Percentiles rank a stretch among this genome's conserved stretches.
Conservation (phyloP, 1,140 invertebrate species). For the Drosophila busckii region DNA sequence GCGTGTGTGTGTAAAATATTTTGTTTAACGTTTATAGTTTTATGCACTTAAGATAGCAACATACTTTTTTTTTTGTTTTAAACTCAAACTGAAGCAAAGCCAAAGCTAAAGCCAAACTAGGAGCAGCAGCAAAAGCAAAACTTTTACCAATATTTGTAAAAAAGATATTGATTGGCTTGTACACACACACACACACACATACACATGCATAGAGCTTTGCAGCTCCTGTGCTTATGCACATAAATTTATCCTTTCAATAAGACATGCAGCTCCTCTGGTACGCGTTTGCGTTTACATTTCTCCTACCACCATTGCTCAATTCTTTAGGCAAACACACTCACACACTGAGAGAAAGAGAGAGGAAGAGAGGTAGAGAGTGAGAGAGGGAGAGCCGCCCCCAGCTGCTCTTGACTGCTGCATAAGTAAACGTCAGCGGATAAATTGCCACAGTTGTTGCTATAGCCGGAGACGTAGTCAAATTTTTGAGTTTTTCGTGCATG, state of each 20-base stretch:
- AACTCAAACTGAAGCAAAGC: constrained; percentile 5
- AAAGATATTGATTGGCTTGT: constrained; percentile 71
- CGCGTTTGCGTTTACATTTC: constrained; percentile 18
- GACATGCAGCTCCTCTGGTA: constrained; percentile 20
- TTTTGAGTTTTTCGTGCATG: constrained; percentile 70
- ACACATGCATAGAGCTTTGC: constrained; percentile 16
- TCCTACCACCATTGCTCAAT: constrained; percentile 48
- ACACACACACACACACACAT: constrained; percentile 7
- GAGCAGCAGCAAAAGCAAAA: constrained; percentile 54
- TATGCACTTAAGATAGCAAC: constrained; percentile 74
- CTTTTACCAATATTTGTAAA: constrained; percentile 75
- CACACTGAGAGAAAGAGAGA: no score
- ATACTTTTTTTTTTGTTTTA: constrained; percentile 63
- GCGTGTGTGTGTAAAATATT: constrained; percentile 58
- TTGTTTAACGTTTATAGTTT: constrained; percentile 77
- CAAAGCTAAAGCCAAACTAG: not conserved
- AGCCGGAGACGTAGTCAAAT: constrained; percentile 35
- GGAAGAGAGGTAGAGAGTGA: no score
- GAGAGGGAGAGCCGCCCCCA: no score
- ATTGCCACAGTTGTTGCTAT: constrained; percentile 45
- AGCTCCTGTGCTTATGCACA: constrained; percentile 51
- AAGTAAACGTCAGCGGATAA: constrained; percentile 51
- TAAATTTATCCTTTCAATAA: constrained; percentile 55
- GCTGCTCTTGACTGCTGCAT: constrained; percentile 36
- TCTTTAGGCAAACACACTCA: constrained; percentile 64